Evolutionary conservation across 2,113 vertebrate species (phyloP), one percentile per base, ranked within the genome.

Genomic region (Microtus montanus): DNA sequence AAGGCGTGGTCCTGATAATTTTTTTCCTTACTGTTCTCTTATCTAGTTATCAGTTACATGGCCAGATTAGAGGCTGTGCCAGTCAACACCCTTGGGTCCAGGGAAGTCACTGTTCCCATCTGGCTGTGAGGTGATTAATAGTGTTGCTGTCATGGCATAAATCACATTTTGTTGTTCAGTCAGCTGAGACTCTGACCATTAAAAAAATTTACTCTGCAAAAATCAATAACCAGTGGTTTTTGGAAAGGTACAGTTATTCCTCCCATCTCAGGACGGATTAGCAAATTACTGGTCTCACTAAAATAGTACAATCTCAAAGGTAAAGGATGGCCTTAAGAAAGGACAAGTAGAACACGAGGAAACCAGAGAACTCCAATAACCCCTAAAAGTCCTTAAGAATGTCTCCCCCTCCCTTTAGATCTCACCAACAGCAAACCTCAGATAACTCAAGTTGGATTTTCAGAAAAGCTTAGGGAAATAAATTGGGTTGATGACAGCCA

Each of bases 41-140:
- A 85, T 91, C 92, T 95, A 44, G 91, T 96, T 95, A 87, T 90
- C 83, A 89, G 7, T 79, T 92, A 96, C 91, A 90, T 22, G 54
- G 86, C 83, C 64, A 84, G 92, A 92, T 95, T 79, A 96, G 90
- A 96, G 80, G 30, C 93, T 73, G 41, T 75, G 89, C 54, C 79
- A 86, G n/a, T 92, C 92, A 94, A 79, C 95, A 96, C 97, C 94
- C 97, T 92, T 66, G 93, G 96, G 97, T 80, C 94, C 78, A 24
- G 73, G 92, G 95, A 77, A 73, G 71, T 88, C 84, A 87, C 87
- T 87, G 92, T 92, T 93, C 96, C 97, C 97, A 97, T 98, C 97
- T 98, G 97, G 96, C 84, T 95, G 2, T 17, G 2, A 2, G 83
- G 54, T 93, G 91, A 93, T 80, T 83, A 95, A 96, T 95, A 94